These are phyloP conservation scores for Salvelinus alpinus DNA, from an alignment of 2,113 vertebrate species.

Conservation along the genomic window DNA sequence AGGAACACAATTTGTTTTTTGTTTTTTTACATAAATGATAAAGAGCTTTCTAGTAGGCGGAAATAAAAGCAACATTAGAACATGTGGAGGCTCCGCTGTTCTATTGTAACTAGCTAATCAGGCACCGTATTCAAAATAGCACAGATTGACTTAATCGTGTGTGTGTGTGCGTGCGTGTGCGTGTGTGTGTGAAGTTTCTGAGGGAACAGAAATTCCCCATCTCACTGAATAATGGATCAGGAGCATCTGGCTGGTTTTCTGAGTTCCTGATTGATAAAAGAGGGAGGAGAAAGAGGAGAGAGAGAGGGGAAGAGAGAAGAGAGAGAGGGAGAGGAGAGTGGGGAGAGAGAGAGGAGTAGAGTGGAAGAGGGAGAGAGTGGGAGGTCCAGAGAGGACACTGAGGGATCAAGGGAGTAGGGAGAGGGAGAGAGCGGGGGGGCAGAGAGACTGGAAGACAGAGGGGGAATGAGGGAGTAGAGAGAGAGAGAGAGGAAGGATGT, in stretches of 20 bases:
- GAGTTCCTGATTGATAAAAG: slow-evolving; percentile 23
- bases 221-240: slow-evolving; percentile 33
- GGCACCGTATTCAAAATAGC: not conserved
- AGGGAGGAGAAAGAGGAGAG: not conserved
- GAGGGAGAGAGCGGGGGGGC: not conserved
- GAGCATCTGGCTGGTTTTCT: slow-evolving; percentile 22
- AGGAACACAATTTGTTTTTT: too few relatives aligned
- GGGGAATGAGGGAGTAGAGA: not conserved
- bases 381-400: not conserved
- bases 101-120: not conserved
- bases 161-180: not conserved
- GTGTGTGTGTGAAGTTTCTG: not conserved
- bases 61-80: not conserved
- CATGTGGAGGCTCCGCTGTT: not conserved
- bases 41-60: too few relatives aligned
- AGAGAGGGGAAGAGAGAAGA: not conserved
- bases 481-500: not conserved
- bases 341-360: not conserved
- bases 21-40: too few relatives aligned
- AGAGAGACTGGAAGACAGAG: not conserved
- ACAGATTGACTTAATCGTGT: slow-evolving; percentile 27
- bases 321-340: not conserved
- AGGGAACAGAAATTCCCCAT: slow-evolving; percentile 25
- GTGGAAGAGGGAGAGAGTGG: not conserved
- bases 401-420: not conserved